Conservation (phyloP, 2,113 vertebrate species). For the Circaetus cinerascens region DNA sequence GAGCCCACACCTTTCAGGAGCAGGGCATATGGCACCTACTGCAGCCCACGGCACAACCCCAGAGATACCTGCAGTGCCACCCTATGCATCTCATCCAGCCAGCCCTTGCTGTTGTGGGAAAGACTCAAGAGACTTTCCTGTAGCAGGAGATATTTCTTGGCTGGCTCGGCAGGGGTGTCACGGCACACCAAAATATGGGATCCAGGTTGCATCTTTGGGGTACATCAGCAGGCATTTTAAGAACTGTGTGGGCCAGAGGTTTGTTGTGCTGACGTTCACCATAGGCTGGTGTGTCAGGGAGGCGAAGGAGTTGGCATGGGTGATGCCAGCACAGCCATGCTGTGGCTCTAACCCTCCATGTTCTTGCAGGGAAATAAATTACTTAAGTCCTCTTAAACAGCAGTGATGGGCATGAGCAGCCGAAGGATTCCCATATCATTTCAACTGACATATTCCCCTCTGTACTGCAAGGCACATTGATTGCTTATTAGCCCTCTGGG, state of each 20-base stretch:
- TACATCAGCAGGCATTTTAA: not conserved
- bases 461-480: not conserved
- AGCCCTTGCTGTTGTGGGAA: not conserved
- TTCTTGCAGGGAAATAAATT: not conserved
- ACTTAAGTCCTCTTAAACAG: not conserved
- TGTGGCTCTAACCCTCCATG: not conserved
- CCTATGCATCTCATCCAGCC: accelerated
- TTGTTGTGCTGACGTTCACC: not conserved
- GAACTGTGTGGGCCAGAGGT: not conserved
- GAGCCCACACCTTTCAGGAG: too few relatives aligned
- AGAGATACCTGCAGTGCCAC: not conserved
- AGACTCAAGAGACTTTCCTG: not conserved
- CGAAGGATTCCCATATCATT: not conserved
- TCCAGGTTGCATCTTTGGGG: not conserved
- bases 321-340: not conserved
- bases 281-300: not conserved
- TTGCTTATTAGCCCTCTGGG: not conserved
- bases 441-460: not conserved
- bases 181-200: too few relatives aligned
- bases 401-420: not conserved
- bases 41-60: too few relatives aligned
- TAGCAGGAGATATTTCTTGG: not conserved
- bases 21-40: too few relatives aligned
- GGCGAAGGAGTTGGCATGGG: not conserved
- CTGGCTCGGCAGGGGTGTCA: not conserved